Base-by-base conservation (phyloP, 2,113 vertebrate species). In the Crypturellus undulatus region DNA sequence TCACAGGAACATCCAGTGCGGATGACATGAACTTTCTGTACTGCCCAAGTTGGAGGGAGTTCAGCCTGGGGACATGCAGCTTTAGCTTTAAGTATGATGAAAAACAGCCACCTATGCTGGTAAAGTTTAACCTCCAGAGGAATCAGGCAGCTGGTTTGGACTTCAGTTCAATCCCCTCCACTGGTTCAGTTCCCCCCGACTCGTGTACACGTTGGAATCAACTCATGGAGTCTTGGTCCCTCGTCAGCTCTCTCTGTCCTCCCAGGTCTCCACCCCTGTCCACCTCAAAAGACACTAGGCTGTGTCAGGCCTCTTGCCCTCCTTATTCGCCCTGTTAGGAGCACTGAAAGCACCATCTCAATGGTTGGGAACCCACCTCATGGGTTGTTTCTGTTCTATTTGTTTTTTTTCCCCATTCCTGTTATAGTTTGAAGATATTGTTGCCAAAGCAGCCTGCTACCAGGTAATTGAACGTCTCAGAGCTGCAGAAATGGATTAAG, bases 381-480 rank as follows among this genome's bases (percentile, higher is more conserved):
- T 10, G 4, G 32, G 45, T 20, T 47, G 17, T 47, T 47, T 47
- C 45, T 47, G 18, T 47, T 47, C 9, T 3, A 47, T 47, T 47
- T 47, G 45, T 54, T 26, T 79, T 81, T 43, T 28, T 40, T 38
- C 38, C 30, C 13, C 8, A 3, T 7, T 38, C 13, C 8, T 60
- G 14, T 17, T 59, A 15, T 0, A 3, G 16, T 56, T 18, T 45
- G 86, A 75, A 93, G 72, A 30, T 54, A 4, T 81, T 94, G 83
- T 76, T 45, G 13, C 45, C 15, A 43, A 43, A 45, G 43, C 47
- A 86, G 52, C 26, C 49, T 90, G 19, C 28, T 65, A 76, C 34
- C 79, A 71, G 56, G 60, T 63, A 81, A 83, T 36, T 80, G 76
- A 58, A 56, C 16, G 67, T 85, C 84, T 92, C 87, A 72, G 96